phyloP scores from a whole-genome alignment of 2,113 vertebrate genomes.

The Tyrannus savana region DNA sequence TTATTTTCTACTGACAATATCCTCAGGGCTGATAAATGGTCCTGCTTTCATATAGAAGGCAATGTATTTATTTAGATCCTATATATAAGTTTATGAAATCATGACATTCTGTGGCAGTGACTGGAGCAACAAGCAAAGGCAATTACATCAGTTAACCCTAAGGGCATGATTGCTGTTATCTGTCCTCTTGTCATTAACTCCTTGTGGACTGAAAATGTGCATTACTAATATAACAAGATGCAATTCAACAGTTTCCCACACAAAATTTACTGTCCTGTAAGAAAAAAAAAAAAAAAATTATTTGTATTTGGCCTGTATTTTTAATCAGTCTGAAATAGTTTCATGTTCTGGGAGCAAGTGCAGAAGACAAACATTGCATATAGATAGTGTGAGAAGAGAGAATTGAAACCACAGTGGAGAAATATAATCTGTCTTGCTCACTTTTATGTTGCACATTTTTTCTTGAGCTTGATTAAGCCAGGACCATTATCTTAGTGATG shows the following conservation, averaged over 20 bases:
- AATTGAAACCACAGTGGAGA: not conserved
- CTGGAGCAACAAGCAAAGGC: slow-evolving; percentile 25
- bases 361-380: not conserved
- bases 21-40: slow-evolving; percentile 71
- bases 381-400: not conserved
- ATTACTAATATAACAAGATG: not conserved
- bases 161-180: not conserved
- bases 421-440: not conserved
- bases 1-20: slow-evolving; percentile 73
- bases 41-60: slow-evolving; percentile 21
- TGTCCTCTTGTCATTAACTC: not conserved
- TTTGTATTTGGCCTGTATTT: not conserved
- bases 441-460: not conserved
- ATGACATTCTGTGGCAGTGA: slow-evolving; percentile 18
- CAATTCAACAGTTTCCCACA: not conserved
- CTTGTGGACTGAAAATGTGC: not conserved
- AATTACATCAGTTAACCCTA: slow-evolving; percentile 18
- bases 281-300: not conserved
- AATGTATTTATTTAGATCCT: slow-evolving; percentile 66
- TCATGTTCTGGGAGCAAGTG: not conserved
- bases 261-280: not conserved
- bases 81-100: slow-evolving; percentile 62
- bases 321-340: not conserved
- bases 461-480: not conserved
- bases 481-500: not conserved